Base-by-base conservation (phyloP, 1,140 invertebrate species). In the Ceratoteleas bidentatus region DNA sequence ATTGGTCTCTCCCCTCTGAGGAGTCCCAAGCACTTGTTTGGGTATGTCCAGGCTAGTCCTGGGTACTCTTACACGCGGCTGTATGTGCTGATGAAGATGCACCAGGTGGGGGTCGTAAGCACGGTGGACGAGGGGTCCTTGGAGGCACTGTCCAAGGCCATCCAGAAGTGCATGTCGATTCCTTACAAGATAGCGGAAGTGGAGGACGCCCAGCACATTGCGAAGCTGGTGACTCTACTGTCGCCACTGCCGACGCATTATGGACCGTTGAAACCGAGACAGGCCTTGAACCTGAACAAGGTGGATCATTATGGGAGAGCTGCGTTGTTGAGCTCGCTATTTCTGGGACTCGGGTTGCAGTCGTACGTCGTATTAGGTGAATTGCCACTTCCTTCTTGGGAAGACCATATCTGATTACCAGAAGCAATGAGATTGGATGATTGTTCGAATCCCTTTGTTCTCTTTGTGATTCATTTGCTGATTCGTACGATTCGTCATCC, bases 241-340 rank as follows among this genome's bases (percentile, higher is more conserved):
- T 73, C 85, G 9, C 56, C 87, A 0, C 68, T 92, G 36, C 88
- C 91, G 0, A 52, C 58, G 13, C 81, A 88, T 57, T 91, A 90
- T 66, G 90, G 90, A 49, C 90, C 90, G 5, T 43, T 92, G 6
- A 87, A 86, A 6, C 88, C 90, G 1, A 84, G 85, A 36, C 90
- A 91, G 49, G 89, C 89, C 33, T 80, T 91, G 8, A 89, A 88
- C 49, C 81, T 91, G 7, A 90, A 88, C 52, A 91, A 91, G 76
- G 87, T 91, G 5, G 91, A 91, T 72, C 86, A 89, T 49, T 91
- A 88, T 68, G 91, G 91, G 24, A 84, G 91, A 5, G 89, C 90
- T 16, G 87, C 87, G 14, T 57, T 92, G 10, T 79, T 92, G 6
- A 85, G 86, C 3, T 81, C 84, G 7, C 64, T 91, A 11, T 74